These are phyloP conservation scores for Clangula hyemalis DNA, from an alignment of 2,797 vertebrate genomes.

Conservation along the genomic window DNA sequence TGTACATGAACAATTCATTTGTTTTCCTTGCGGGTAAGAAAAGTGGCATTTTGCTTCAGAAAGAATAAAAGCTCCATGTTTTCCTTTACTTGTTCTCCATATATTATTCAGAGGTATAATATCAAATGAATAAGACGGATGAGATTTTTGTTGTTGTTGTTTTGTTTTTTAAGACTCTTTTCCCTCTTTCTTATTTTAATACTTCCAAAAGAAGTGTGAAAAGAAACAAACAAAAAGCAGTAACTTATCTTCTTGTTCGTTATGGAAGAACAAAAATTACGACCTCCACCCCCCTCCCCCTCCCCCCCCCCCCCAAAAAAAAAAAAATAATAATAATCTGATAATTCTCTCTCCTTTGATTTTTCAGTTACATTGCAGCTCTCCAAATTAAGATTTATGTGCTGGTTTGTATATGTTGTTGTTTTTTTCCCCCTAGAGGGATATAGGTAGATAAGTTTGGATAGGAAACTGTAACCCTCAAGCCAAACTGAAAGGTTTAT, in stretches of 20 bases:
- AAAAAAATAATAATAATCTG: neutral
- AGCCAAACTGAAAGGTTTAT: conserved; percentile 57
- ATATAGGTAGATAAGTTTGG: conserved; percentile 47
- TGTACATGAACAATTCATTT: neutral
- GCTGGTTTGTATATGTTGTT: conserved; percentile 4
- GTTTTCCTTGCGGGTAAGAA: neutral
- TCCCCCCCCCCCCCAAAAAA: rapidly evolving
- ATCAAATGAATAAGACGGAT: neutral
- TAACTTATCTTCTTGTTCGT: neutral
- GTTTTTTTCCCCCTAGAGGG: neutral
- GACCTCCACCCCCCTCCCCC: rapidly evolving
- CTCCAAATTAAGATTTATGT: conserved; percentile 41
- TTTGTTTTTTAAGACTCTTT: neutral
- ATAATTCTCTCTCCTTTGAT: neutral
- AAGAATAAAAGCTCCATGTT: no score
- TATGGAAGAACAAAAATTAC: neutral
- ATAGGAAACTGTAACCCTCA: conserved; percentile 23
- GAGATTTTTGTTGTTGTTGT: no score
- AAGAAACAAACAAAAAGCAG: neutral
- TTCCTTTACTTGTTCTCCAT: neutral
- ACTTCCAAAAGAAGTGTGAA: neutral
- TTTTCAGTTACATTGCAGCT: neutral
- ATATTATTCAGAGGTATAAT: neutral
- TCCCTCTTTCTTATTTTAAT: neutral
- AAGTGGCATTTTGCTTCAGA: neutral